Base-by-base conservation (phyloP, 2,888 invertebrate species). In the Dynastes maya region DNA sequence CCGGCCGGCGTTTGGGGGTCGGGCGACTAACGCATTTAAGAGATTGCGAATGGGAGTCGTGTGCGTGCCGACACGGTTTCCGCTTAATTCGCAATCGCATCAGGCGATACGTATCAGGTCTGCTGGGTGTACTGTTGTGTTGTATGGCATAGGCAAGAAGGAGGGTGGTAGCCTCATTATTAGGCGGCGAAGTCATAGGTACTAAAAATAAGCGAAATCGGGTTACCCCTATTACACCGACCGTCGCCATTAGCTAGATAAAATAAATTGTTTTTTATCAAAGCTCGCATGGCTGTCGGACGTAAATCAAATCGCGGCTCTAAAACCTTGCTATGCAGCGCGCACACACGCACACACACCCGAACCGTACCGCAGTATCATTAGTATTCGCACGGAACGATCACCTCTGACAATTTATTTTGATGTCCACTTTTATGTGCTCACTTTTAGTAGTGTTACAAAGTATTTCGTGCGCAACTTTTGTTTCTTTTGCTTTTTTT, bases 251-350 rank as follows among this genome's bases (percentile, higher is more conserved):
- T 51, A 63, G 53, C 45, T 75, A 75, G 65, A 75, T 75, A 75
- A 75, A 75, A 55, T 70, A 70, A 70, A 64, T 75, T 70, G 70
- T 75, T 63, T 75, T 75, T 75, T 75, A 75, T 75, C 75, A 65
- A 51, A 51, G 29, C 75, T 75, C 64, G 75, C 75, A 65, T 75
- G 75, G 63, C 40, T 63, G 49, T 49, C 64, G 75, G 16, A 49
- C 49, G 58, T 75, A 75, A 75, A 64, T 75, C 63, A 63, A 51
- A 58, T 58, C 55, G 11, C 63, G 6, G 9, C 29, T 37, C 37
- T 37, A 37, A 37, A 37, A 37, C 37, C 37, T 37, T 37, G 6
- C 4, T 37, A 37, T 37, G 6, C 4, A 37, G 37, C 37, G 6
- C 37, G 37, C 45, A 9, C 45, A 45, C 6, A 45, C 45, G 4